Evolutionary conservation across 2,797 vertebrate species (phyloP).

Genomic region (Chaenodraco wilsoni): DNA sequence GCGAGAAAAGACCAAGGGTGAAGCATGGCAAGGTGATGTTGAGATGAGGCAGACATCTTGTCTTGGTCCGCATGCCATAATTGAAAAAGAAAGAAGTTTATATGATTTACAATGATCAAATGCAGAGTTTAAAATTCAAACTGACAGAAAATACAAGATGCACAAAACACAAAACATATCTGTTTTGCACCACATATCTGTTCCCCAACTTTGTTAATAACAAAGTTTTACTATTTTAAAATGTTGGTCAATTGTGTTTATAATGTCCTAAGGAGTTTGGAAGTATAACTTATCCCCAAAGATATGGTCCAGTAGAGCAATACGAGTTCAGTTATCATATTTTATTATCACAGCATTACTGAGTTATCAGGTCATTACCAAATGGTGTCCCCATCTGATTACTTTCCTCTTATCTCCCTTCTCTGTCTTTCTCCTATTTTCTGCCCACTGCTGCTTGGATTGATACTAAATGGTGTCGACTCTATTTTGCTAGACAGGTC

Average conservation of each 20-base stretch:
- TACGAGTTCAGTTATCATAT: constrained; percentile 32
- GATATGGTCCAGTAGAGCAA: constrained; percentile 29
- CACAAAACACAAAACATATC: neutral
- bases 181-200: constrained; percentile 1
- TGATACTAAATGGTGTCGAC: constrained; percentile 28
- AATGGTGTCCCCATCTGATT: constrained; percentile 32
- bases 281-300: constrained; percentile 41
- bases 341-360: constrained; percentile 36
- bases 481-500: constrained; percentile 21
- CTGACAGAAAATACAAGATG: neutral
- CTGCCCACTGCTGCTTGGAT: constrained; percentile 2
- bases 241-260: neutral
- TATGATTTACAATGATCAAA: neutral
- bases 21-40: constrained; percentile 1
- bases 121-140: neutral
- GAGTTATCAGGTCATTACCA: constrained; percentile 52
- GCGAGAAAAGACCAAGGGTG: neutral
- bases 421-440: constrained; percentile 1
- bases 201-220: constrained; percentile 22
- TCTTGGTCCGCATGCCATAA: neutral
- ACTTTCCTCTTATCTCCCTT: constrained; percentile 8
- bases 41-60: neutral
- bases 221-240: constrained; percentile 27
- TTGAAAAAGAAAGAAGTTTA: neutral
- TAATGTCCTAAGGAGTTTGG: constrained; percentile 16